phyloP scores from a whole-genome alignment of 2,113 vertebrate genomes.

The Microtus pennsylvanicus region DNA sequence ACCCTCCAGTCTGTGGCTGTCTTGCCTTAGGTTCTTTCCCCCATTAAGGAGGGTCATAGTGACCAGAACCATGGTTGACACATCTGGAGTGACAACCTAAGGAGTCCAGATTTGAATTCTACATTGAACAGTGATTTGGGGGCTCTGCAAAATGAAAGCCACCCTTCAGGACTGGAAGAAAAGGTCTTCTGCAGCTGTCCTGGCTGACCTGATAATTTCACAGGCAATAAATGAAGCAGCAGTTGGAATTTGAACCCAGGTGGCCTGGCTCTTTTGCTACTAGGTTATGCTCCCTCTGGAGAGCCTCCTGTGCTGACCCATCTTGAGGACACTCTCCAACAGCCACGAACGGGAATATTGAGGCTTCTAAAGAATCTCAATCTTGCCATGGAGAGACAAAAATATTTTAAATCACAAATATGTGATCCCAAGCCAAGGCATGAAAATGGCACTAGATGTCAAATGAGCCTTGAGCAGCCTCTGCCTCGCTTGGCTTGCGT shows the following conservation, averaged over 20 bases:
- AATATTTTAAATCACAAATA: conserved; percentile 1
- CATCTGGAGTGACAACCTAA: not conserved
- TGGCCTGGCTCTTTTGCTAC: not conserved
- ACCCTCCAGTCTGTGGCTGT: not conserved
- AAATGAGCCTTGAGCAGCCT: not conserved
- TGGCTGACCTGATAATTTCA: not conserved
- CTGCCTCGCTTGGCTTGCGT: not conserved
- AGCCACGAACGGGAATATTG: not conserved
- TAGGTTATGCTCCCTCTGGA: not conserved
- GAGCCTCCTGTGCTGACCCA: not conserved
- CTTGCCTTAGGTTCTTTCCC: not conserved
- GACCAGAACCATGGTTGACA: not conserved
- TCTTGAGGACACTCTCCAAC: not conserved
- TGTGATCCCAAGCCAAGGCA: not conserved
- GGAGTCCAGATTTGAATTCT: not conserved
- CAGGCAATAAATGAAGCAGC: not conserved
- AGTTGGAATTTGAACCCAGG: not conserved
- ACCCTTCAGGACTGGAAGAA: not conserved
- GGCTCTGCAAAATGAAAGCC: not conserved
- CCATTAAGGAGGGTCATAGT: not conserved
- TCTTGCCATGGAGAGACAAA: not conserved
- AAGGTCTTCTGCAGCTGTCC: not conserved
- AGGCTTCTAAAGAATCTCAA: not conserved
- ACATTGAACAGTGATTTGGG: not conserved
- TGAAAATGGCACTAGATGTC: not conserved